phyloP scores from a whole-genome alignment of 2,797 vertebrate genomes.

The Chrysocyon brachyurus region DNA sequence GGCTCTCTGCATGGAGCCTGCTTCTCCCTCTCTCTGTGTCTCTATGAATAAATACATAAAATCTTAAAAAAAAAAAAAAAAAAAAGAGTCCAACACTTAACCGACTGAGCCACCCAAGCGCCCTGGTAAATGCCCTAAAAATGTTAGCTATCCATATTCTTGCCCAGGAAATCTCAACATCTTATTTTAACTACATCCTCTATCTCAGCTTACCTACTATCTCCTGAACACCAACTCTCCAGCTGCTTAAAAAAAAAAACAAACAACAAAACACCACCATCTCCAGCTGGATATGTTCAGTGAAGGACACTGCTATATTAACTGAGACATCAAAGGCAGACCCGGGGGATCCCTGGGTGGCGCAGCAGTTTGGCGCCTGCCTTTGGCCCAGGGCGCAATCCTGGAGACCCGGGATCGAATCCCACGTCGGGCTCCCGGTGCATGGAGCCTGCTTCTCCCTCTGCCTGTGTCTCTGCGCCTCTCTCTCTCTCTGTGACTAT shows the following conservation, averaged over 20 bases:
- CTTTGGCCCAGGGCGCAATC: too few relatives aligned
- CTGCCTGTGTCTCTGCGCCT: too few relatives aligned
- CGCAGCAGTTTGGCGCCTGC: too few relatives aligned
- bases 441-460: too few relatives aligned
- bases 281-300: neutral
- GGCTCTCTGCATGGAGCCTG: too few relatives aligned
- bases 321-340: neutral
- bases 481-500: too few relatives aligned
- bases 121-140: neutral
- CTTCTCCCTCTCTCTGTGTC: too few relatives aligned
- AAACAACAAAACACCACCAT: neutral
- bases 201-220: neutral
- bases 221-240: neutral
- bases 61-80: too few relatives aligned
- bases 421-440: too few relatives aligned
- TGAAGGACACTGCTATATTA: neutral
- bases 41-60: too few relatives aligned
- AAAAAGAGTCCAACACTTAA: neutral
- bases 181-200: slow-evolving; percentile 16
- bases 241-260: neutral
- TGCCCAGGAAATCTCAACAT: neutral
- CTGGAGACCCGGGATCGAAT: too few relatives aligned
- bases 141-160: neutral
- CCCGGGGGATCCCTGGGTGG: neutral
- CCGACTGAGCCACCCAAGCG: neutral